A percentile compares a stretch with the other conserved stretches of the same genome.
phyloP scores from a whole-genome alignment of 2,797 vertebrate species.

The Lophius americanus region DNA sequence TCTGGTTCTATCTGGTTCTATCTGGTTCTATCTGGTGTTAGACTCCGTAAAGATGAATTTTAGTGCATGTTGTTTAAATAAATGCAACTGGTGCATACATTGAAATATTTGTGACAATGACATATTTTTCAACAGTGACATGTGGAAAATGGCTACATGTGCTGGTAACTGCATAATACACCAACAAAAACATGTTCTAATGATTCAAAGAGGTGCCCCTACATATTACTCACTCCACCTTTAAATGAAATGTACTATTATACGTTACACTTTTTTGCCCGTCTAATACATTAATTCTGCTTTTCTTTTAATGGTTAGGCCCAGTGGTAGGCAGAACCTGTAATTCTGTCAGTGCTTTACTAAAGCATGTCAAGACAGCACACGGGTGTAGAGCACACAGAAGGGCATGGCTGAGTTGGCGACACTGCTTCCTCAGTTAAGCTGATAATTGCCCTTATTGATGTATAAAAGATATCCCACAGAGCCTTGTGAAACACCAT shows the following conservation, averaged over 20 bases:
- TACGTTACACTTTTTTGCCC: conserved; percentile 13
- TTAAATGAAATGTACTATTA: not conserved
- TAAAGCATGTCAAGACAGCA: conserved; percentile 49
- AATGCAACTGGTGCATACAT: too few species aligned
- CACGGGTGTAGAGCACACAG: conserved; percentile 45
- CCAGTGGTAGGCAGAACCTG: conserved; percentile 22
- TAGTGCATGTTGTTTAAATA: too few species aligned
- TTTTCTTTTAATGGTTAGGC: conserved; percentile 8
- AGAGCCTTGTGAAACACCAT: conserved; percentile 96
- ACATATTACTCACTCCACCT: too few species aligned
- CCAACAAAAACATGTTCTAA: too few species aligned
- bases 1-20: too few species aligned
- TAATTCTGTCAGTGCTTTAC: conserved; percentile 41
- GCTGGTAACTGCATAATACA: too few species aligned
- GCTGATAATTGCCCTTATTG: conserved; percentile 99
- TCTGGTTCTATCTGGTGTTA: too few species aligned
- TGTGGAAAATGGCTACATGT: too few species aligned
- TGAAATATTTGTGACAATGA: too few species aligned
- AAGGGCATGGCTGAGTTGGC: conserved; percentile 82
- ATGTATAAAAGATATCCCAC: conserved; percentile 98
- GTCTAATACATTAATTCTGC: conserved; percentile 8
- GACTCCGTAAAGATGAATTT: too few species aligned
- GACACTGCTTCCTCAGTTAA: conserved; percentile 93
- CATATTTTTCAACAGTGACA: too few species aligned
- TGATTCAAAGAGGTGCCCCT: too few species aligned